These are phyloP conservation scores for Cremastinae sp. DNA, from an alignment of 2,888 invertebrate genomes.

Conservation along the genomic window DNA sequence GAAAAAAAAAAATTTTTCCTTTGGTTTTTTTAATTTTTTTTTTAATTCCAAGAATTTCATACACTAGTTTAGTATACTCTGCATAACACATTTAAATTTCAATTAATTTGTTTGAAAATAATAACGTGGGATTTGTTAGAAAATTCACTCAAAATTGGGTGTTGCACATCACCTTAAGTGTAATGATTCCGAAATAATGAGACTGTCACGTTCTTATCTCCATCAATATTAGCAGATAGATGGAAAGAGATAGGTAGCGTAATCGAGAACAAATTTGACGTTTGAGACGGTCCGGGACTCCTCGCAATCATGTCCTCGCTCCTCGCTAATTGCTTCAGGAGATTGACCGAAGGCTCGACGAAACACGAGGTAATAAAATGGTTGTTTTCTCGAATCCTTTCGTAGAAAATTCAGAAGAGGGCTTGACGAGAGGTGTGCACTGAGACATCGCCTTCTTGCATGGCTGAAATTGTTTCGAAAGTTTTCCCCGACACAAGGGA, in stretches of 20 bases:
- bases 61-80: no score
- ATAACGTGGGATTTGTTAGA: no score
- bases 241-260: constrained; percentile 11
- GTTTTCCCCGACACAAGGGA: constrained; percentile 7
- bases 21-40: no score
- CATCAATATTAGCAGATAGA: constrained; percentile 8
- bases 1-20: no score
- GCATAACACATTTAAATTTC: no score
- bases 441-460: not conserved
- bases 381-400: constrained; percentile 4
- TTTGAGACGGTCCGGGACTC: constrained; percentile 38
- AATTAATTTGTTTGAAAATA: no score
- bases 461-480: constrained; percentile 29
- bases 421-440: not conserved
- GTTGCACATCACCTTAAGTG: no score
- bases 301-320: constrained; percentile 61
- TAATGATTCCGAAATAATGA: not conserved
- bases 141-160: no score
- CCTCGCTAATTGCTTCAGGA: constrained; percentile 64
- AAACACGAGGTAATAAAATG: constrained; percentile 65
- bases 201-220: constrained; percentile 11
- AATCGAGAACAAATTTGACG: constrained; percentile 26
- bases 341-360: constrained; percentile 57
- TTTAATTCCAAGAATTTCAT: no score
- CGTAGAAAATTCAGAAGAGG: constrained; percentile 10